Evolutionary conservation across 2,797 vertebrate species (phyloP).

Genomic region (Onychomys leucogaster): DNA sequence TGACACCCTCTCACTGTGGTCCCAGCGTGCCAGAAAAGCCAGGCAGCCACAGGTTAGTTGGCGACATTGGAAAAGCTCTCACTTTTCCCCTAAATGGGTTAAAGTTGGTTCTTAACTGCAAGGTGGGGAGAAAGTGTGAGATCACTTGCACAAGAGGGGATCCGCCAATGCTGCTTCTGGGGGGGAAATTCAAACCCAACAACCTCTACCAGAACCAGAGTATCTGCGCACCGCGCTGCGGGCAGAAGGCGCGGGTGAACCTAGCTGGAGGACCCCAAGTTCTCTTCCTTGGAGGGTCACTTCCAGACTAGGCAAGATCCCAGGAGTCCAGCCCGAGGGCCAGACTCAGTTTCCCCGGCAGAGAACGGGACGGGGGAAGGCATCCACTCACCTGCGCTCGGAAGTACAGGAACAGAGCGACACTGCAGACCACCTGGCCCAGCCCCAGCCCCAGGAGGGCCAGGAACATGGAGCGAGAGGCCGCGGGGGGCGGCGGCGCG

Average conservation of each 20-base stretch:
- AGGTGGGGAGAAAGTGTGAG: neutral
- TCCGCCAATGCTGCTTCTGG: neutral
- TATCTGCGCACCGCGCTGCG: neutral
- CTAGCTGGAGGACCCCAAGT: neutral
- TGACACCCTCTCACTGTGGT: neutral
- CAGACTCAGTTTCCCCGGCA: neutral
- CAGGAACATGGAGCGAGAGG: constrained; percentile 89
- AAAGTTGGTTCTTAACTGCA: neutral
- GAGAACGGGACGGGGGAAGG: too few species aligned
- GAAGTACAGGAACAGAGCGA: constrained; percentile 96
- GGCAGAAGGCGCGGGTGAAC: too few species aligned
- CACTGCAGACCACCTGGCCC: constrained; percentile 97
- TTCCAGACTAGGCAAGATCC: neutral
- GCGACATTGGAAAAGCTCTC: neutral
- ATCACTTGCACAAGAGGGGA: neutral
- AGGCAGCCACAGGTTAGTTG: neutral
- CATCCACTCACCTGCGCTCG: constrained; percentile 92
- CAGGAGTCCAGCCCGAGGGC: accelerated
- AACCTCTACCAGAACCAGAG: neutral
- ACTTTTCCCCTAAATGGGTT: neutral
- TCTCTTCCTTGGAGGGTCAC: neutral
- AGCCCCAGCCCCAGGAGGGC: constrained; percentile 94
- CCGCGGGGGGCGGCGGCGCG: constrained; percentile 14
- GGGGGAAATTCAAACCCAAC: constrained; percentile 53
- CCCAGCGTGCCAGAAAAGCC: neutral